phyloP scores from a whole-genome alignment of 2,113 vertebrate genomes.

The Pelvicachromis taeniatus region DNA sequence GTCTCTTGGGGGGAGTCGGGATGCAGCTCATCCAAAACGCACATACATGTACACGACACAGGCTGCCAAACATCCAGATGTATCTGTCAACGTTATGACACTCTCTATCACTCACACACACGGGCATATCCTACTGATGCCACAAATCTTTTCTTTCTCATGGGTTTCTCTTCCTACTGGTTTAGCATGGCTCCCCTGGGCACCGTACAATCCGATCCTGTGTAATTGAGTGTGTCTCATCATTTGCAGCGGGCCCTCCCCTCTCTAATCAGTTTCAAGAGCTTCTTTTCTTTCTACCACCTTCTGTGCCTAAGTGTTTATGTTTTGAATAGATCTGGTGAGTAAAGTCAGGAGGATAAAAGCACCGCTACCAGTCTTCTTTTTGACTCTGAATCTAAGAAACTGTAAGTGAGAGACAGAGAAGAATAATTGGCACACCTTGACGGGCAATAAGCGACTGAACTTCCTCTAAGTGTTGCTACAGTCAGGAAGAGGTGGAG shows the following conservation, averaged over 20 bases:
- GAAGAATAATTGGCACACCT: not conserved
- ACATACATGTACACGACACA: not conserved
- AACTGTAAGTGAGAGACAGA: not conserved
- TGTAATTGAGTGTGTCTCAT: conserved; percentile 71
- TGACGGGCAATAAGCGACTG: not conserved
- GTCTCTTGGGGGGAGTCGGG: not conserved
- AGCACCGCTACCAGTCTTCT: conserved; percentile 31
- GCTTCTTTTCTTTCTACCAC: conserved; percentile 40
- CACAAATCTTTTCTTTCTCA: conserved; percentile 6
- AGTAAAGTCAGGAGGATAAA: conserved; percentile 48
- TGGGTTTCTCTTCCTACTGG: conserved; percentile 16
- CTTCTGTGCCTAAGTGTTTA: not conserved
- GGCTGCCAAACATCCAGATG: conserved; percentile 21
- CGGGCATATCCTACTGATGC: not conserved
- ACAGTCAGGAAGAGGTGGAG: not conserved
- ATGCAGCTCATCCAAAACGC: not conserved
- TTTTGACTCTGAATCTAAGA: conserved; percentile 22
- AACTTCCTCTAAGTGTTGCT: not conserved
- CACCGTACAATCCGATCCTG: conserved; percentile 30
- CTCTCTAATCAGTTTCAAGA: conserved; percentile 59
- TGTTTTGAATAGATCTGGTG: conserved; percentile 32
- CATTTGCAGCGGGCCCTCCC: conserved; percentile 49
- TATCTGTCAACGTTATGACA: conserved; percentile 1
- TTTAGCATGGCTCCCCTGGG: conserved; percentile 46
- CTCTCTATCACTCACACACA: not conserved